Conservation (phyloP, 2,888 invertebrate species). For the Anoncus sp. region DNA sequence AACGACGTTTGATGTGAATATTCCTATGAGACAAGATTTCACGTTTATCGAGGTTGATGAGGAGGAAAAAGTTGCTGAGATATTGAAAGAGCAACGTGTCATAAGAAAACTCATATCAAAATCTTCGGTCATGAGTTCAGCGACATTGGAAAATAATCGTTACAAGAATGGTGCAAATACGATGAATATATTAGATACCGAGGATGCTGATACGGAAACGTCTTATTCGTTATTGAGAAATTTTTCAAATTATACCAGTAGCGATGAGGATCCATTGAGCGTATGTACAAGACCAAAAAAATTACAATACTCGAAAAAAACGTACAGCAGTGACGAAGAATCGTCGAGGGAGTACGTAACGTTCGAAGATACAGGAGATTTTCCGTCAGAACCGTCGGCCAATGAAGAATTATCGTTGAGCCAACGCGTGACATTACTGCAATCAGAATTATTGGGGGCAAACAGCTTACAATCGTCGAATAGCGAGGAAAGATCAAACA, state of each 20-base stretch:
- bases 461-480: background rate
- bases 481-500: background rate
- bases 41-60: background rate
- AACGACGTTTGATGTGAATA: background rate
- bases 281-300: background rate
- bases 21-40: too few relatives aligned
- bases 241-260: background rate
- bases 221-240: background rate
- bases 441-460: background rate
- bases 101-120: constrained; percentile 32
- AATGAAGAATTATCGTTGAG: background rate
- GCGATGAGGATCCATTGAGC: background rate
- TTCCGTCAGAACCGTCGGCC: background rate
- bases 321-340: background rate
- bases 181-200: background rate
- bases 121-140: constrained; percentile 20
- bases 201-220: background rate
- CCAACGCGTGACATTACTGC: background rate
- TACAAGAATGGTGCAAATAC: background rate
- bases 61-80: background rate
- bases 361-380: background rate
- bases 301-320: background rate
- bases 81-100: constrained; percentile 2
- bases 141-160: background rate
- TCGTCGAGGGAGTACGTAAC: background rate